Conservation (phyloP, 2,113 vertebrate genomes). For the Myiagra hebetior region DNA sequence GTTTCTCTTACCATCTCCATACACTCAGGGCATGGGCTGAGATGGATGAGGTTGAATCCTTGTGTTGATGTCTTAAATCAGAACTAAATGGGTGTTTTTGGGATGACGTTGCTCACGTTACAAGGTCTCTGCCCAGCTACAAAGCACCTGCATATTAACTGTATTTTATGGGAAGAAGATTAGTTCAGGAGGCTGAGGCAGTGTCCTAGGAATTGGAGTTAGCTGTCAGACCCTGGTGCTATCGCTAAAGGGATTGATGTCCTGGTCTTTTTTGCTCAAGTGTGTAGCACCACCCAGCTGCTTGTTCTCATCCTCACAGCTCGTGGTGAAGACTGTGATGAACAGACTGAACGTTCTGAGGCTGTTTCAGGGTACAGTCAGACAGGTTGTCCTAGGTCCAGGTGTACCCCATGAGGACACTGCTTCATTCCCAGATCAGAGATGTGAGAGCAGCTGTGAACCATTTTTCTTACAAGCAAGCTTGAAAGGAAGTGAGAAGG, state of each 20-base stretch:
- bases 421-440: background rate
- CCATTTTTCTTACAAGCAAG: background rate
- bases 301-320: background rate
- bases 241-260: background rate
- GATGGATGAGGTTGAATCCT: background rate
- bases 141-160: background rate
- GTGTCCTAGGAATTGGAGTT: background rate
- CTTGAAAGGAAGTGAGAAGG: background rate
- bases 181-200: background rate
- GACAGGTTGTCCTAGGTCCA: background rate
- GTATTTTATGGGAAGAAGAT: background rate
- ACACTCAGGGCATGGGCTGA: background rate
- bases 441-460: background rate
- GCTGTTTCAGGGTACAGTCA: background rate
- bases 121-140: background rate
- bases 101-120: accelerated
- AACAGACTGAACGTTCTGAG: background rate
- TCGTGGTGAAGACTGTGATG: background rate
- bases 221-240: background rate
- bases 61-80: background rate
- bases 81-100: background rate
- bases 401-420: background rate
- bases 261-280: background rate
- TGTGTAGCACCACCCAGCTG: background rate
- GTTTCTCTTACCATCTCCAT: background rate